Percentiles rank a stretch among this genome's conserved stretches.
Conservation (phyloP, 2,113 vertebrate species). For the Ifrita kowaldi region DNA sequence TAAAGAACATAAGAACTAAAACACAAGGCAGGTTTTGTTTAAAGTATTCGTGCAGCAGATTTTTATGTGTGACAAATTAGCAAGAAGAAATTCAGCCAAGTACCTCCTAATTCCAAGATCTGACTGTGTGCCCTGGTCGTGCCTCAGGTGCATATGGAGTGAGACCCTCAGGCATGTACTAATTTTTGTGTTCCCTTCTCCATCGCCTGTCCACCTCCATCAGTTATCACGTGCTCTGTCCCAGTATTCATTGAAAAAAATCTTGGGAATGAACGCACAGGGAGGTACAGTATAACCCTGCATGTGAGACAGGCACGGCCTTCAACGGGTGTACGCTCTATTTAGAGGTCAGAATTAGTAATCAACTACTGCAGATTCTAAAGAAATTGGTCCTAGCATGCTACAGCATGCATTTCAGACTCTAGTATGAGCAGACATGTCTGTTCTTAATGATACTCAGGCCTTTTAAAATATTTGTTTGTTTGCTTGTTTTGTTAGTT, state of each 20-base stretch:
- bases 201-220: background rate
- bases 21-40: background rate
- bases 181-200: background rate
- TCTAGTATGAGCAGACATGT: background rate
- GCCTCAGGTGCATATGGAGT: rapidly evolving
- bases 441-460: background rate
- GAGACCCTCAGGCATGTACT: background rate
- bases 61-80: background rate
- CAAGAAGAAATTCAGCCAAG: background rate
- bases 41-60: background rate
- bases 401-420: background rate
- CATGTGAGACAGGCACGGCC: background rate
- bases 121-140: background rate
- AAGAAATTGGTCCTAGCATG: background rate
- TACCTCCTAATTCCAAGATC: background rate
- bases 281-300: background rate
- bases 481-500: background rate
- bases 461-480: background rate
- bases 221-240: background rate
- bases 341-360: background rate
- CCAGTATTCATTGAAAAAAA: background rate
- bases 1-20: background rate
- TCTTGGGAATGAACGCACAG: background rate
- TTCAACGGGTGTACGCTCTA: background rate
- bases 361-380: background rate